Conservation (phyloP, 2,888 invertebrate genomes). For the Dynastes tityus region DNA sequence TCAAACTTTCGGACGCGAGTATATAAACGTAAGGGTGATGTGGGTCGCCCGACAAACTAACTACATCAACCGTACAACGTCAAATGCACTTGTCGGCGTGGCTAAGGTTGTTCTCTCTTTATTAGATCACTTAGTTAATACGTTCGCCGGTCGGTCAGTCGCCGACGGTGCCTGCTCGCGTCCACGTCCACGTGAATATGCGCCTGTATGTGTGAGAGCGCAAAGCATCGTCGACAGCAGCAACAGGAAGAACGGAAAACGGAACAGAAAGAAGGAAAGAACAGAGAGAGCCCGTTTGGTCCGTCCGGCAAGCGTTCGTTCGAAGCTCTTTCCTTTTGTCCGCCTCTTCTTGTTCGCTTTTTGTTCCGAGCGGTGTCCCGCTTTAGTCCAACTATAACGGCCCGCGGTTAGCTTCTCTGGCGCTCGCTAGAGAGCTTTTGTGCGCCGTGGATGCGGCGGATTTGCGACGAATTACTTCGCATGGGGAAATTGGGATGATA, state of each 20-base stretch:
- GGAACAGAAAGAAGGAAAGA: constrained; percentile 9
- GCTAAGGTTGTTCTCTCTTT: constrained; percentile 33
- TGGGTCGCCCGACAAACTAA: constrained; percentile 20
- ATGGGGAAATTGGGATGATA: constrained; percentile 22
- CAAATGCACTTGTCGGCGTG: constrained; percentile 36
- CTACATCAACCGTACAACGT: constrained; percentile 21
- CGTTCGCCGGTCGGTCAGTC: constrained; percentile 11
- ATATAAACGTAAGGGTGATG: not conserved
- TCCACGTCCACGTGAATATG: not conserved
- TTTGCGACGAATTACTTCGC: constrained; percentile 28
- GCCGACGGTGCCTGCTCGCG: not conserved
- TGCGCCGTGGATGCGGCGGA: not conserved
- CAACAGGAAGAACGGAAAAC: not conserved
- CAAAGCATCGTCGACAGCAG: not conserved
- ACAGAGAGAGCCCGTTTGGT: not conserved
- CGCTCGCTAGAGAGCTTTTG: not conserved
- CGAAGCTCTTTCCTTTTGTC: not conserved
- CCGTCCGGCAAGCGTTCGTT: not conserved
- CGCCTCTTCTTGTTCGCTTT: not conserved
- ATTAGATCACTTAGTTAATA: constrained; percentile 30
- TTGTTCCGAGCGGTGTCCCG: not conserved
- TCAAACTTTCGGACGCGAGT: too few relatives aligned
- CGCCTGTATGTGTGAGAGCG: not conserved
- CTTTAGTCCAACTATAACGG: not conserved
- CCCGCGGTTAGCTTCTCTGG: not conserved